Percentiles rank a stretch among this genome's conserved stretches.
Conservation (phyloP, 2,888 invertebrate genomes). For the Phengaris arion region DNA sequence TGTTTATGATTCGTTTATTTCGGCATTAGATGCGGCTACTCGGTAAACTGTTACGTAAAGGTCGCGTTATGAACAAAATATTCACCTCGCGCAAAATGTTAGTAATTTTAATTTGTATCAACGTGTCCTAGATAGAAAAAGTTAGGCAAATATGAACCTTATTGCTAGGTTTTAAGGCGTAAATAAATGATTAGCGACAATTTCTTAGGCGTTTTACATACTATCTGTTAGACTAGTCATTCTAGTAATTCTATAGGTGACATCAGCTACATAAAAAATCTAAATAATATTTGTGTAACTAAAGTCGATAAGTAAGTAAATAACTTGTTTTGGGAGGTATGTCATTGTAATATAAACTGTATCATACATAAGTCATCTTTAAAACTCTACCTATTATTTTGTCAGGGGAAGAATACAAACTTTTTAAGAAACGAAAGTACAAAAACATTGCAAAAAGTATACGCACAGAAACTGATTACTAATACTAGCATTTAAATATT, state of each 20-base stretch:
- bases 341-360: neutral
- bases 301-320: too few relatives aligned
- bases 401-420: neutral
- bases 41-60: constrained; percentile 21
- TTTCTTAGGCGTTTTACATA: neutral
- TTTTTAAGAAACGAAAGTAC: neutral
- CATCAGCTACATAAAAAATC: too few relatives aligned
- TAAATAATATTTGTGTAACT: too few relatives aligned
- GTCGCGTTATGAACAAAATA: neutral
- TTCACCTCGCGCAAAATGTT: constrained; percentile 11
- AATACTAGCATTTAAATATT: constrained; percentile 8
- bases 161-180: neutral
- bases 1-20: neutral
- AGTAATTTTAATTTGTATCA: constrained; percentile 12
- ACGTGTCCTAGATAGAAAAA: constrained; percentile 3
- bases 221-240: neutral
- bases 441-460: neutral
- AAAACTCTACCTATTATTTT: neutral
- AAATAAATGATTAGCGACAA: neutral
- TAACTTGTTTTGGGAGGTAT: too few relatives aligned
- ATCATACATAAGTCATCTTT: neutral
- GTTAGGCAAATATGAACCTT: neutral
- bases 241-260: too few relatives aligned
- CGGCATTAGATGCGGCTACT: neutral
- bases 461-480: neutral